These are phyloP conservation scores for Pholis gunnellus DNA, from an alignment of 2,113 vertebrate genomes.

Conservation along the genomic window DNA sequence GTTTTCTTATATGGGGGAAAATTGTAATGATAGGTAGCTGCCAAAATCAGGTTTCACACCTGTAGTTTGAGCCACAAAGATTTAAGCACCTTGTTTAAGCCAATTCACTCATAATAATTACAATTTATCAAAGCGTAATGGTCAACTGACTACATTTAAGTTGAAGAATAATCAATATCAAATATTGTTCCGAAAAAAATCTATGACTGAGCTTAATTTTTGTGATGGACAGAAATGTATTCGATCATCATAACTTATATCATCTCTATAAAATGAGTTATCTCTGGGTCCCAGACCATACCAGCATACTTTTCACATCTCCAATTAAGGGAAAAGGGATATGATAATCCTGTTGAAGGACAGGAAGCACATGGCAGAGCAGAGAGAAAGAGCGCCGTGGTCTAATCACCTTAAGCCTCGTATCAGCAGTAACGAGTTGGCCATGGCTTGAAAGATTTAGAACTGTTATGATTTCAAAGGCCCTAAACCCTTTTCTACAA, in stretches of 20 bases:
- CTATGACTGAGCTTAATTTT: neutral
- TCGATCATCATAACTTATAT: neutral
- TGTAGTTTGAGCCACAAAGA: conserved; percentile 9
- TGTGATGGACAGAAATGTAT: neutral
- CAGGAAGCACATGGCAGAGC: conserved; percentile 56
- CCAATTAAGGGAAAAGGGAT: conserved; percentile 70
- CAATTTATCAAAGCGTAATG: neutral
- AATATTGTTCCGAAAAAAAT: conserved; percentile 5
- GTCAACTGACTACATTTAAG: neutral
- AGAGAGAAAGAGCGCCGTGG: conserved; percentile 50
- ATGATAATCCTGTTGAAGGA: conserved; percentile 71
- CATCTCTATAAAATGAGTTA: conserved; percentile 1
- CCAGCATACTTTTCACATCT: conserved; percentile 60
- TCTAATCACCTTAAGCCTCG: conserved; percentile 72
- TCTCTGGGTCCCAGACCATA: conserved; percentile 29
- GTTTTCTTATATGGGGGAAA: neutral
- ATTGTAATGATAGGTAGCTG: neutral
- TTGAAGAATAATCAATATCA: neutral
- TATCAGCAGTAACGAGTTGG: conserved; percentile 71
- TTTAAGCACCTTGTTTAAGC: neutral
- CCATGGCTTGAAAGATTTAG: conserved; percentile 68
- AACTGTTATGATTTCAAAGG: conserved; percentile 68
- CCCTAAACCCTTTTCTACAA: conserved; percentile 51
- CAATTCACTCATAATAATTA: conserved; percentile 10
- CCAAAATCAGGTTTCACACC: neutral